A percentile compares a stretch with the other conserved stretches of the same genome.
Evolutionary conservation across 2,113 vertebrate genomes (phyloP).

Genomic region (Cyphomyrus plagiostoma): DNA sequence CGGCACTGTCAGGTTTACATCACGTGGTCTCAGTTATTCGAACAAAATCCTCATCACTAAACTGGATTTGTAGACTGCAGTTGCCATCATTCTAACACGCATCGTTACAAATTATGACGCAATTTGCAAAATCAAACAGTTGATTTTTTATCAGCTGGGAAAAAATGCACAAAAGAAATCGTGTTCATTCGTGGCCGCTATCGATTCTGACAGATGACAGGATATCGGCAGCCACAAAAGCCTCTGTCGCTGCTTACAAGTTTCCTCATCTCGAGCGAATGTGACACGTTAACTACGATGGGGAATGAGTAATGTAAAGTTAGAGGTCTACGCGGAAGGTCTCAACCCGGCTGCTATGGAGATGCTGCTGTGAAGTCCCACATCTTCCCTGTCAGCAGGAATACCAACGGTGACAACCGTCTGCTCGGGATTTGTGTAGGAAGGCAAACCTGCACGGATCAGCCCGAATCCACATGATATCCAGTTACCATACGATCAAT

Average conservation of each 20-base stretch:
- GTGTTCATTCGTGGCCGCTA: neutral
- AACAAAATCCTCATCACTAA: neutral
- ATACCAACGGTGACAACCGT: neutral
- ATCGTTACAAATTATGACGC: neutral
- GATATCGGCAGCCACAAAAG: neutral
- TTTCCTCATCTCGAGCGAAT: neutral
- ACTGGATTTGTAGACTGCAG: neutral
- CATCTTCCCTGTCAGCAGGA: neutral
- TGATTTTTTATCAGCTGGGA: neutral
- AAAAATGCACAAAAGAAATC: neutral
- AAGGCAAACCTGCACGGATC: constrained; percentile 1
- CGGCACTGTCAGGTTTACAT: neutral
- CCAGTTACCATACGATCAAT: neutral
- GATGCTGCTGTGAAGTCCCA: neutral
- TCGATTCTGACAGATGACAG: neutral
- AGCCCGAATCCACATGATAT: neutral
- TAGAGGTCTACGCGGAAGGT: neutral
- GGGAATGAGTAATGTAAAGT: neutral
- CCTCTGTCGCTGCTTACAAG: neutral
- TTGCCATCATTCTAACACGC: neutral
- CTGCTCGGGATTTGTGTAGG: neutral
- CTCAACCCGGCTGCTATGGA: neutral
- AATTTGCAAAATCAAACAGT: neutral
- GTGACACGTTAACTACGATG: neutral
- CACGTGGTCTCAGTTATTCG: neutral